Evolutionary conservation across 2,113 vertebrate genomes (phyloP), one percentile per base, ranked within the genome.

Genomic region (Megalops atlanticus): DNA sequence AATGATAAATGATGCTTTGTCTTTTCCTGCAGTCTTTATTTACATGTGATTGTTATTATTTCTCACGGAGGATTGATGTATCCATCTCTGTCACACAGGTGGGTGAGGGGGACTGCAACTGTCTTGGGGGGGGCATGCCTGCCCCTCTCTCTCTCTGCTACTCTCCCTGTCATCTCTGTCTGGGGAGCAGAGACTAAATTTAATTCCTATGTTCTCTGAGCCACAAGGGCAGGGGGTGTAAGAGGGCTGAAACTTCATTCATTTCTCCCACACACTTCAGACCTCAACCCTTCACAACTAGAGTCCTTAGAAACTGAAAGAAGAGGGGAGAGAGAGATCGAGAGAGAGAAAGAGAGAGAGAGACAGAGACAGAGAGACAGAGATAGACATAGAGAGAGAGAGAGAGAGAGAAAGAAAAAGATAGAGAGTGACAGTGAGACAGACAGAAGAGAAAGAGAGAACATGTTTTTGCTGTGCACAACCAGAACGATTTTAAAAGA

Each of bases 11-110:
- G 74, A 81, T 49, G 43, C 45, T 47, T 76, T 76, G 3, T 14
- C 43, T 64, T n/a, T 64, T 64, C 31, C 12, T 64, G n/a, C 45
- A 31, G 27, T 76, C 74, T 6, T 77, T 41, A 49, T 71, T 76
- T 71, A 76, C 27, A 7, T 49, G 33, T 4, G 43, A 12, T 12
- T 43, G 39, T 75, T 75, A 43, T 40, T 43, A n/a, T 41, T 47
- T 12, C 33, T 24, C 38, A 43, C 31, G 12, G 64, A 2, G 31
- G 77, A 76, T 76, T 35, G 74, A 76, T 33, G 2, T 12, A 38
- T 40, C 74, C 39, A 52, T 49, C 33, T 33, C 27, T 76, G 74
- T 76, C 74, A 76, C 74, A 76, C 15, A 47, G 45, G 45, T 35
- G 36, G 27, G 24, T 36, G 39, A 49, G 74, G 33, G 31, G 36